These are phyloP conservation scores for Tetranychus piercei DNA, from an alignment of 2,888 invertebrate genomes.

Conservation along the genomic window DNA sequence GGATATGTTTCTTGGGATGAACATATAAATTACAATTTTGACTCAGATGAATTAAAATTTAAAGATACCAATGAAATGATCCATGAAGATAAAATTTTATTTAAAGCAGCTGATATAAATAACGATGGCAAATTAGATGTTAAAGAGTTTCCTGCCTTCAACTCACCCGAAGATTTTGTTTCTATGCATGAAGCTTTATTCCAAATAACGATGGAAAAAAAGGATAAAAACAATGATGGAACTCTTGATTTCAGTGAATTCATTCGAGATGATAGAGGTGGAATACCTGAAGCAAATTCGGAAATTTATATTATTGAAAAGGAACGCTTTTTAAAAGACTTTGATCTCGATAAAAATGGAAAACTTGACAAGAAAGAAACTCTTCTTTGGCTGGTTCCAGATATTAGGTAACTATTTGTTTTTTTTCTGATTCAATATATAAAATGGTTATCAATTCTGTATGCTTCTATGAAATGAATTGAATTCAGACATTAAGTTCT, in stretches of 20 bases:
- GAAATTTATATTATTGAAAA: conserved; percentile 53
- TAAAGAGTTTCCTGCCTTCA: conserved; percentile 67
- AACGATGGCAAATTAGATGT: conserved; percentile 54
- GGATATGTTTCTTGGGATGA: conserved; percentile 70
- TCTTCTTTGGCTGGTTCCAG: conserved; percentile 69
- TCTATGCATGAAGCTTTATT: conserved; percentile 45
- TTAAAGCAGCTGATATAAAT: conserved; percentile 62
- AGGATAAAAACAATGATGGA: conserved; percentile 67
- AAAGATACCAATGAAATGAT: conserved; percentile 33
- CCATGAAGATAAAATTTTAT: conserved; percentile 63
- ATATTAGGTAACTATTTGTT: conserved; percentile 57
- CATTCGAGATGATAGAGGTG: conserved; percentile 41
- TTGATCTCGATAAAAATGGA: conserved; percentile 68
- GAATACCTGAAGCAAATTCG: conserved; percentile 18
- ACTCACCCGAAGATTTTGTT: conserved; percentile 79
- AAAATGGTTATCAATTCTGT: conserved; percentile 64
- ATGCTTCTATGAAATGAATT: not conserved
- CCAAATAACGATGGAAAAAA: conserved; percentile 30
- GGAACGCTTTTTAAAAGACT: conserved; percentile 64
- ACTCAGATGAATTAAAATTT: conserved; percentile 30
- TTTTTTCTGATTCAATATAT: conserved; percentile 40
- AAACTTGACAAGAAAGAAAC: conserved; percentile 58
- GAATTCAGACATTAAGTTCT: too few species aligned
- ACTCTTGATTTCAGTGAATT: conserved; percentile 66
- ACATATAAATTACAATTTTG: conserved; percentile 66